Evolutionary conservation across 2,113 vertebrate genomes (phyloP), one percentile per base, ranked within the genome.

Genomic region (Aphyosemion australe): DNA sequence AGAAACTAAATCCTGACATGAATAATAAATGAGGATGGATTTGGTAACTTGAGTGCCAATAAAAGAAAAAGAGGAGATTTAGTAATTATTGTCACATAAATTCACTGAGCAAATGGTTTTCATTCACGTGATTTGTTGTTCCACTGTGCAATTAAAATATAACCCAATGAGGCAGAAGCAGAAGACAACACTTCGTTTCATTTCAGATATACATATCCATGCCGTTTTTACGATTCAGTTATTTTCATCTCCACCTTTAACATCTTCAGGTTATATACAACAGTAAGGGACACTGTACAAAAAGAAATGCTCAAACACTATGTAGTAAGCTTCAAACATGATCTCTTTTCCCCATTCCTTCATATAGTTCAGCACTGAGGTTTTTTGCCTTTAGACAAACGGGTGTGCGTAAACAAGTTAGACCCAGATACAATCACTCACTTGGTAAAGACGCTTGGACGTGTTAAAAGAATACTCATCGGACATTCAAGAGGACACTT

Each of bases 401-500:
- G 75, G 76, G 82, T 83, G 76, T 86, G 84, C 86, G 82, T 85
- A 90, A 84, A 90, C 72, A 64, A 77, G 84, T 74, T 78, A 58
- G 78, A 83, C 73, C 77, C 81, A 76, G 80, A 87, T 88, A 87
- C 90, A 90, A 90, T 88, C 85, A 89, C 82, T 76, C 84, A 90
- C 89, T 87, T 84, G 67, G 79, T 89, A 88, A 86, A 90, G 73
- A 75, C 53, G 90, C 65, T 74, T 79, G 86, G 81, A 91, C 83
- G 69, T 87, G 65, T 84, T 89, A 85, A 85, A 90, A 89, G 72
- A 87, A 89, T 82, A 88, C 75, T 88, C 55, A 73, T 78, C 52
- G 67, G 74, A 92, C 91, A 90, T 92, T 92, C 88, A 86, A 87
- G 87, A 89, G 80, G 78, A 87, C 87, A 83, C 64, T 19, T 75